Evolutionary conservation across 2,113 vertebrate genomes (phyloP), one percentile per base, ranked within the genome.

Genomic region (Thunnus thynnus): DNA sequence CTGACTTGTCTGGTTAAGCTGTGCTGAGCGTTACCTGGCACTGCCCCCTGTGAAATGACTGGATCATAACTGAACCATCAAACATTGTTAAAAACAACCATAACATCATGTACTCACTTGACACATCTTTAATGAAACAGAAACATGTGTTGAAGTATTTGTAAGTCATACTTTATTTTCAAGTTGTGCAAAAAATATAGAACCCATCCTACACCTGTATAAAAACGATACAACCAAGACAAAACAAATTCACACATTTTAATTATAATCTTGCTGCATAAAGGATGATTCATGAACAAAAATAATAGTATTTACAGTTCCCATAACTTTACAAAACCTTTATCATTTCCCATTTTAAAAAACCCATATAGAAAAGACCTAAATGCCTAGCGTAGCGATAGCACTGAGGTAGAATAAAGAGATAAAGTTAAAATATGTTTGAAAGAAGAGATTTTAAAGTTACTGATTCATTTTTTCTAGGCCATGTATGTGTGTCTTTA

Each of bases 361-460:
- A 77, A 72, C 56, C 61, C 64, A 69, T 57, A 82, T 72, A 78
- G 66, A 76, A 72, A 80, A 79, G 78, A 85, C 17, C 62, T 65
- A 74, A 80, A 82, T 88, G 85, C 66, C 46, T 68, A 86, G 89
- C 74, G 41, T 86, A 91, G 91, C 79, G 78, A 91, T 41, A 93
- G 90, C 83, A 90, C 87, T 95, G 95, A 96, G 95, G 94, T 95
- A 96, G 95, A 93, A 91, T 85, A 88, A 77, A 88, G 63, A 89
- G 56, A 84, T 65, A 71, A 66, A 79, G 61, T 62, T 77, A 25
- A 64, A 64, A 76, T 47, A 72, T 46, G 56, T 13, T 57, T 16
- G 27, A 56, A 66, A 48, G 47, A 54, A 71, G 5, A 73, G 10
- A 72, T 41, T 62, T 86, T 16, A 10, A 20, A 20, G 18, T 25